A percentile compares a stretch with the other conserved stretches of the same genome.
phyloP scores from a whole-genome alignment of 2,888 invertebrate species.

The Aelia acuminata region DNA sequence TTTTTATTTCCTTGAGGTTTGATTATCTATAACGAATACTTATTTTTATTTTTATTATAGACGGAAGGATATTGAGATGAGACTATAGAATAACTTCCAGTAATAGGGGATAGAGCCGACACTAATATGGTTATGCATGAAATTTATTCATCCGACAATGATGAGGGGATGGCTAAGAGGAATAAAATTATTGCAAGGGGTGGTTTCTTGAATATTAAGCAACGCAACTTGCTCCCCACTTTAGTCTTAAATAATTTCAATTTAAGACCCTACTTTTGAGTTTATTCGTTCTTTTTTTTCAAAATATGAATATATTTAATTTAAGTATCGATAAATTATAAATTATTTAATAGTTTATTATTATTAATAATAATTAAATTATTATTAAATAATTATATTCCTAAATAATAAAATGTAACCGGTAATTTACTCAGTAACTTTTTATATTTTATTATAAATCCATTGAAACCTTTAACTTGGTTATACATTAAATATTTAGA shows the following conservation, averaged over 20 bases:
- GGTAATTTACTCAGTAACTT: too few relatives aligned
- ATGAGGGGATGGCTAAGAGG: background rate
- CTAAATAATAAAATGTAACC: too few relatives aligned
- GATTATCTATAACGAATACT: background rate
- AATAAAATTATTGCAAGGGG: background rate
- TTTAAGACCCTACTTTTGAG: conserved; percentile 2
- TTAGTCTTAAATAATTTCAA: background rate
- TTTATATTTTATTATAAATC: too few relatives aligned
- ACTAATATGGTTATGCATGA: conserved; percentile 9
- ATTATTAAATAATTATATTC: too few relatives aligned
- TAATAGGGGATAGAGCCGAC: background rate
- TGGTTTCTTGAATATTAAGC: background rate
- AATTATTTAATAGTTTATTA: too few relatives aligned
- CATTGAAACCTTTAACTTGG: too few relatives aligned
- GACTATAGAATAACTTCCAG: background rate
- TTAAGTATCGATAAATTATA: too few relatives aligned
- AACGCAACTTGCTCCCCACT: background rate
- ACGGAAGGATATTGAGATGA: background rate
- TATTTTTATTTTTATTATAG: background rate
- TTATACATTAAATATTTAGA: too few relatives aligned
- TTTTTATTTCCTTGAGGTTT: background rate
- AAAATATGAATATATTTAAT: too few relatives aligned
- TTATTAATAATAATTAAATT: too few relatives aligned
- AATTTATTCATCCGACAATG: conserved; percentile 7
- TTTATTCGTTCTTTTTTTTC: too few relatives aligned